A percentile compares a stretch with the other conserved stretches of the same genome.
Evolutionary conservation across 2,113 vertebrate species (phyloP).

Genomic region (Bagarius yarrelli): DNA sequence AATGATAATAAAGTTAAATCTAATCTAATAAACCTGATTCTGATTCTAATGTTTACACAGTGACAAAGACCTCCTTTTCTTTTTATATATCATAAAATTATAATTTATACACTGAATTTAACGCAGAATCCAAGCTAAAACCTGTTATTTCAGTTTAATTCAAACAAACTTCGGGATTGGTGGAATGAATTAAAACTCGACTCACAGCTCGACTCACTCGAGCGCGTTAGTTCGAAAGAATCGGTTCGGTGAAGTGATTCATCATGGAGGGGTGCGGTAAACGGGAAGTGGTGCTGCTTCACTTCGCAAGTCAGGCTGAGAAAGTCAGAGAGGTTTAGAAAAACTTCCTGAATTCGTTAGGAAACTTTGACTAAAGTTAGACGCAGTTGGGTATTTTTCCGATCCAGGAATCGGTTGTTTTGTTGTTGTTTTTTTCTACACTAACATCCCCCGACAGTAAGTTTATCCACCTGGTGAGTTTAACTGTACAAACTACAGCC

Average conservation of each 20-base stretch:
- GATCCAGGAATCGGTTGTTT: background rate
- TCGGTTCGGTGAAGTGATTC: constrained; percentile 15
- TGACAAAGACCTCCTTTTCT: no score
- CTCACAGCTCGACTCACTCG: background rate
- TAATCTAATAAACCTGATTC: no score
- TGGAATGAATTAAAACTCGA: background rate
- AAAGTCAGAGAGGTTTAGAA: background rate
- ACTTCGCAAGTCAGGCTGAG: background rate
- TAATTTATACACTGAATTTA: no score
- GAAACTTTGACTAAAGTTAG: background rate
- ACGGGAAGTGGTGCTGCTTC: constrained; percentile 18
- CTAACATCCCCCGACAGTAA: no score
- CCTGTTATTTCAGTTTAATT: no score
- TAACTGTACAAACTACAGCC: background rate
- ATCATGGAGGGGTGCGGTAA: constrained; percentile 30
- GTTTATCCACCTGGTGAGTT: background rate
- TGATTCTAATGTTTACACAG: no score
- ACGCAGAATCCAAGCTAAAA: no score
- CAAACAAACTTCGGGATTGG: no score
- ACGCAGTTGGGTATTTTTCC: background rate
- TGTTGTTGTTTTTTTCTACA: background rate
- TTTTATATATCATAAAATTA: no score
- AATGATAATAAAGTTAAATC: no score
- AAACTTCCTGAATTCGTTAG: background rate
- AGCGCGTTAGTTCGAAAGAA: background rate